These are phyloP conservation scores for Malurus melanocephalus DNA, from an alignment of 2,113 vertebrate species.

Conservation along the genomic window DNA sequence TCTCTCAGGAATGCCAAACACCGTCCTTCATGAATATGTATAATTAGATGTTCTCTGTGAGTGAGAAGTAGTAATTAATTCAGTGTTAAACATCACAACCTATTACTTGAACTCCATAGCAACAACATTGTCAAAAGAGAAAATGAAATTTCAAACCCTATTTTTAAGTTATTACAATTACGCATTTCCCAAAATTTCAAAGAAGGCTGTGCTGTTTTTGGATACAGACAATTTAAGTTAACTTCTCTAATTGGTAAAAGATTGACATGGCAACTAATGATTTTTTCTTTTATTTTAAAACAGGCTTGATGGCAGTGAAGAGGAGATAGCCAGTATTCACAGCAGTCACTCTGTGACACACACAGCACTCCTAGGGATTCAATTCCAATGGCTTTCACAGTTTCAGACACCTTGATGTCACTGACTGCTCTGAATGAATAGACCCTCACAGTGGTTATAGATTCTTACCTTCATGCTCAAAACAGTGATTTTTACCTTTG, in stretches of 20 bases:
- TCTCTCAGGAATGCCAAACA: slow-evolving; percentile 63
- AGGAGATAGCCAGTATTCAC: neutral
- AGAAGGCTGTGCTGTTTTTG: slow-evolving; percentile 56
- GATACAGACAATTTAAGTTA: slow-evolving; percentile 54
- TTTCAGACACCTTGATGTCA: neutral
- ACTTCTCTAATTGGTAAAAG: slow-evolving; percentile 10
- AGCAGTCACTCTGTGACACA: neutral
- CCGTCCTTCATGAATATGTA: slow-evolving; percentile 75
- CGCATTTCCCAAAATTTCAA: slow-evolving; percentile 67
- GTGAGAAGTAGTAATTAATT: slow-evolving; percentile 85
- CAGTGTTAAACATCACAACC: slow-evolving; percentile 83
- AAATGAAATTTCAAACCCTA: slow-evolving; percentile 74
- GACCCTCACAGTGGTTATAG: neutral
- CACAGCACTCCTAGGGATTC: neutral
- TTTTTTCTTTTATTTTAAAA: neutral
- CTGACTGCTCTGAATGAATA: neutral
- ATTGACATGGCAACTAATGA: neutral
- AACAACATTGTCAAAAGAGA: slow-evolving; percentile 73
- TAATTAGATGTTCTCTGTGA: slow-evolving; percentile 81
- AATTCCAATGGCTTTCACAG: neutral
- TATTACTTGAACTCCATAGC: slow-evolving; percentile 84
- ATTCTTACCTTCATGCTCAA: neutral
- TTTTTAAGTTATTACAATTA: slow-evolving; percentile 75
- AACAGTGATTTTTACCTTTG: neutral
- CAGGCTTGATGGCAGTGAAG: neutral